Conservation (phyloP, 2,113 vertebrate genomes). For the Ictalurus punctatus region DNA sequence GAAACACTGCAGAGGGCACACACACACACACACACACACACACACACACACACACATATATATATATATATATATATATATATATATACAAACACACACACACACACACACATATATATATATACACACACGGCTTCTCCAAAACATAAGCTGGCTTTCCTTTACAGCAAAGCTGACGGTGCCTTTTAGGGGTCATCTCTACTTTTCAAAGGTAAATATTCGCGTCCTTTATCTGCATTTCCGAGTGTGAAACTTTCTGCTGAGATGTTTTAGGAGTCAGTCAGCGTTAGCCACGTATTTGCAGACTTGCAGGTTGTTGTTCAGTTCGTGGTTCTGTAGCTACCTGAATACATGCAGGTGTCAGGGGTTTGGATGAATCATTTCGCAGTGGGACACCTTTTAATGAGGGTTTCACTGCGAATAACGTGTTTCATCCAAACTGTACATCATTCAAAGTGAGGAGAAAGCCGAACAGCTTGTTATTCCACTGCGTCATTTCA, state of each 20-base stretch:
- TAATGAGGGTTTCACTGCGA: neutral
- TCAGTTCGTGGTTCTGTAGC: neutral
- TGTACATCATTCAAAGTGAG: neutral
- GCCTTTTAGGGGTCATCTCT: slow-evolving; percentile 65
- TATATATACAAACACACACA: neutral
- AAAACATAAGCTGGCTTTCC: slow-evolving; percentile 59
- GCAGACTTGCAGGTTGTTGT: neutral
- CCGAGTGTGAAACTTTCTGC: slow-evolving; percentile 11
- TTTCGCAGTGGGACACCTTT: neutral
- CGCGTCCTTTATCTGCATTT: neutral
- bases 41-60: neutral
- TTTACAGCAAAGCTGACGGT: slow-evolving; percentile 57
- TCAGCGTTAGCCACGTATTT: neutral
- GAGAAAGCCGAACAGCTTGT: neutral
- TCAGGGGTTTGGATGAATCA: neutral
- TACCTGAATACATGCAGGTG: neutral
- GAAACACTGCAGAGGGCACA: slow-evolving; percentile 32
- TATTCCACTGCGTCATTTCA: slow-evolving; percentile 24
- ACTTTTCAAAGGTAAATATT: slow-evolving; percentile 70
- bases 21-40: neutral
- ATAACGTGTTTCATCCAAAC: neutral
- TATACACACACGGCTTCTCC: neutral
- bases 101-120: neutral
- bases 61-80: too few species aligned
- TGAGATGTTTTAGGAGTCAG: neutral